Base-by-base conservation (phyloP, 2,113 vertebrate genomes). In the Herpetotheres cachinnans region DNA sequence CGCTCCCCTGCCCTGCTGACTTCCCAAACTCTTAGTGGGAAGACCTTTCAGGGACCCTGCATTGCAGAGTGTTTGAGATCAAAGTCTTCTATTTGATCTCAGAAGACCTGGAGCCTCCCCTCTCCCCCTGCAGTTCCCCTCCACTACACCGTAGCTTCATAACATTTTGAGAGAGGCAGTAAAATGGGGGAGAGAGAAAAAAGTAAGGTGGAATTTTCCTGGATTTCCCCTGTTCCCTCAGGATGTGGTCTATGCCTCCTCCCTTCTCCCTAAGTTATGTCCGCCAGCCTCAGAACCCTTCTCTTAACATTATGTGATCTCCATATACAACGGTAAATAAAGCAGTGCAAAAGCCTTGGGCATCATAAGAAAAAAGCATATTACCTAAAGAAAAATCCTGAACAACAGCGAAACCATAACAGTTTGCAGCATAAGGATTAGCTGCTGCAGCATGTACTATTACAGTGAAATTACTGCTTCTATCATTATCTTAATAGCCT, bases 351-450 rank as follows among this genome's bases (percentile, higher is more conserved):
- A 91, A 77, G 8, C 30, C 46, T 66, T 61, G 14, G 19, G 22
- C 3, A 4, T 29, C 18, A 26, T 1, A 76, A 95, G 70, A 91
- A 96, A 96, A 97, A 90, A 91, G 1, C 5, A 3, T 66, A 58
- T 83, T 71, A 58, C 47, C 7, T 44, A 89, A 91, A 63, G 58
- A 93, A 83, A 88, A 88, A 56, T 36, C 62, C 65, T 63, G 85
- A 93, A 73, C 1, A 49, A 95, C 30, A 95, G 15, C 13, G 92
- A 90, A 90, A 40, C 15, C 69, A 90, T 69, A 74, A 79, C 40
- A 77, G 89, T 84, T 90, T 97, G 34, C 27, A 61, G 46, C 77
- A 82, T 86, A 93, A 96, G 88, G 93, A 94, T 95, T 97, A 95
- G n/a, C 59, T 89, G 70, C 32, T 7, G 9, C 79, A 95, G 52